A percentile compares a stretch with the other conserved stretches of the same genome.
Conservation (phyloP, 1,140 invertebrate genomes). For the Lepidurus apus region DNA sequence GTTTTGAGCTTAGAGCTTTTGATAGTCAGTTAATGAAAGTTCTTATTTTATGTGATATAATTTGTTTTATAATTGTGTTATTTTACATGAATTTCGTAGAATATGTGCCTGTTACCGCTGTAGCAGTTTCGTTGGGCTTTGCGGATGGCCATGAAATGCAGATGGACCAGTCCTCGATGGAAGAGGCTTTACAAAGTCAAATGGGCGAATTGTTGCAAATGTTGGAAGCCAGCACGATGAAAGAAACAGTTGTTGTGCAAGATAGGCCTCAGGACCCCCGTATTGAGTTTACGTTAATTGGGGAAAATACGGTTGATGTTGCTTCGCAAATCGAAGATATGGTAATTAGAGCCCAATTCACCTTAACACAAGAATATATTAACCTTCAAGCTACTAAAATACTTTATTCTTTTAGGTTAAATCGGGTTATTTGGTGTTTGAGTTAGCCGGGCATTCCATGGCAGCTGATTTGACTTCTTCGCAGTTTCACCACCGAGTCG, state of each 20-base stretch:
- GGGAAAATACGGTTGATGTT: conserved; percentile 59
- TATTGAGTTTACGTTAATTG: conserved; percentile 54
- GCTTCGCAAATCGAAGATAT: conserved; percentile 59
- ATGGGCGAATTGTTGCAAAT: conserved; percentile 45
- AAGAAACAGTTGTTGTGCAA: conserved; percentile 51
- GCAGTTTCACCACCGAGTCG: conserved; percentile 54
- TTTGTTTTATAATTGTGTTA: conserved; percentile 9
- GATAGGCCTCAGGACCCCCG: conserved; percentile 52
- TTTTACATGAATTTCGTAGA: conserved; percentile 46
- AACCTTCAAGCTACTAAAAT: neutral
- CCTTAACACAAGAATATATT: conserved; percentile 30
- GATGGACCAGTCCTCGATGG: conserved; percentile 49
- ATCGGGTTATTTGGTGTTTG: conserved; percentile 49
- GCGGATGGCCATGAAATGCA: conserved; percentile 46
- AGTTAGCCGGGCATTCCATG: conserved; percentile 37
- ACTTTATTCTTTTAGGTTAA: conserved; percentile 47
- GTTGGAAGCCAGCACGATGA: conserved; percentile 50
- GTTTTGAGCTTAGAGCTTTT: no score
- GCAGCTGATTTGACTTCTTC: conserved; percentile 59
- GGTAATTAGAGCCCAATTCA: conserved; percentile 43
- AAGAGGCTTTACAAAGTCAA: conserved; percentile 48
- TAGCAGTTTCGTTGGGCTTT: conserved; percentile 57
- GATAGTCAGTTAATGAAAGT: neutral
- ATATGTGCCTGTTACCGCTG: conserved; percentile 54
- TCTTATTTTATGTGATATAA: neutral